A percentile compares a stretch with the other conserved stretches of the same genome.
These are phyloP conservation scores for Lophochroa leadbeateri DNA, from an alignment of 2,113 vertebrate species.

Conservation along the genomic window DNA sequence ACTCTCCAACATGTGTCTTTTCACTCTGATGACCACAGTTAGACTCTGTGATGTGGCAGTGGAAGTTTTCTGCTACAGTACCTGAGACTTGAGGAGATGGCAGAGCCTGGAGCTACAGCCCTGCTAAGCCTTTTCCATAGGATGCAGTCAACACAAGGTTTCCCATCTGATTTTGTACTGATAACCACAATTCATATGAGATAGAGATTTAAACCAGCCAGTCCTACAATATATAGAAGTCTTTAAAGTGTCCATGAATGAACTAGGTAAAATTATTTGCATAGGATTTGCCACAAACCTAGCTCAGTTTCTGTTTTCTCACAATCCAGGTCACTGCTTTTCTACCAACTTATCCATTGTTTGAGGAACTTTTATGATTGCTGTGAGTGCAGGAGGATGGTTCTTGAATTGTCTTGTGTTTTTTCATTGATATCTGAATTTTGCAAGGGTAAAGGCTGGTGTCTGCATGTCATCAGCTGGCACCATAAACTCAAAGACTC, in stretches of 20 bases:
- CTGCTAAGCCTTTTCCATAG: neutral
- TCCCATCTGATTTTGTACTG: neutral
- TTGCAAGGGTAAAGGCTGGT: neutral
- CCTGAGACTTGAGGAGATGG: neutral
- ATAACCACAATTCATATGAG: neutral
- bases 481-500: neutral
- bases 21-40: neutral
- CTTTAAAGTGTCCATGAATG: neutral
- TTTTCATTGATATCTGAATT: neutral
- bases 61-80: neutral
- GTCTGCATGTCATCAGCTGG: neutral
- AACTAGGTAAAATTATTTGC: neutral
- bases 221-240: neutral
- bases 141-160: neutral
- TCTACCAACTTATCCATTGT: neutral
- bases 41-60: neutral
- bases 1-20: rapidly evolving
- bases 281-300: neutral
- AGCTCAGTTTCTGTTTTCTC: neutral
- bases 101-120: neutral
- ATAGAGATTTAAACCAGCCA: neutral
- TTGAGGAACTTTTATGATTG: neutral
- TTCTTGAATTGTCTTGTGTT: neutral
- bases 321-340: neutral
- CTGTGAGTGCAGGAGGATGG: neutral